Evolutionary conservation across 2,113 vertebrate genomes (phyloP), one percentile per base, ranked within the genome.

Genomic region (Lathamus discolor): DNA sequence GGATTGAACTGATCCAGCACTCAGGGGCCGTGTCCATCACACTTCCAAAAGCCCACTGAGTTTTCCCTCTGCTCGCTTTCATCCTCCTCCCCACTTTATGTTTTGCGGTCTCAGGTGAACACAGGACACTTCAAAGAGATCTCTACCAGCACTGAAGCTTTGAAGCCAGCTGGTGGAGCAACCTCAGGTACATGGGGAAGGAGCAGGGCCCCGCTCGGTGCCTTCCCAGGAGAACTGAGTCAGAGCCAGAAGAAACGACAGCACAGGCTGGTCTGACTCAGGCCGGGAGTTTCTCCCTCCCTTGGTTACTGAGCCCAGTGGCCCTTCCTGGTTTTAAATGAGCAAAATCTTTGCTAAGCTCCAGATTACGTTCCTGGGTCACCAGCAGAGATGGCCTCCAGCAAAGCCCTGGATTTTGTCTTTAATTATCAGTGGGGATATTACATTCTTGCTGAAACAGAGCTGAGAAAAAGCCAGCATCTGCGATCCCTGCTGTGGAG

Each of bases 191-290:
- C 13, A 35, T 27, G 61, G 64, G 81, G 46, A 92, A 89, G 79
- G 33, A 95, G 68, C 3, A 1, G 44, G 18, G 49, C 57, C 17
- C 16, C 1, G 69, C 67, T 82, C 88, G 69, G 88, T 84, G 66
- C 57, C 92, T 87, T 90, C 83, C 44, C 73, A 49, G 33, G 66
- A 86, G 86, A 91, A 88, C 28, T 35, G 54, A 89, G 93, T 96
- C 88, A 89, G 93, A 96, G 83, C 61, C 81, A 84, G 57, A 82
- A 88, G 83, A 92, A 86, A 91, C 66, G 69, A 90, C 88, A 96
- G 83, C 92, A 91, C 73, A 86, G 73, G 44, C 74, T 93, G 62
- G 43, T 92, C 66, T 1, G 1, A 54, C 74, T 88, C 79, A 51
- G 24, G 74, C 68, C 72, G 83, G 29, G 43, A 35, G 43, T 43